Base-by-base conservation (phyloP, 2,113 vertebrate species). In the Egretta garzetta region DNA sequence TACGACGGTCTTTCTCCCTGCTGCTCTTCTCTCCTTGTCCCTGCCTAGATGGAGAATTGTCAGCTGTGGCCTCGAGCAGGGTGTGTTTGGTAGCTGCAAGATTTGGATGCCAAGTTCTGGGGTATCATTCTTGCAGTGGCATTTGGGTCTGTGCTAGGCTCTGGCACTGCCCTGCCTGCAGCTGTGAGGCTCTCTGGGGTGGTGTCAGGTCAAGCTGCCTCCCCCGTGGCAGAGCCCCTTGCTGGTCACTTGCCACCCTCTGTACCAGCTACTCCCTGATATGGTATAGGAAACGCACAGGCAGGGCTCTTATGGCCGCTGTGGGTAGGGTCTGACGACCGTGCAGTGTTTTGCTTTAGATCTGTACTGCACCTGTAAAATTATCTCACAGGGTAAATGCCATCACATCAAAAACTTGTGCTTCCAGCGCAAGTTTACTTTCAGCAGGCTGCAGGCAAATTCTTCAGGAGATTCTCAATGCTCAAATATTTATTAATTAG, bases 21-120 rank as follows among this genome's bases (percentile, higher is more conserved):
- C 50, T 41, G 33, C 63, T 91, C 58, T 94, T 81, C 86, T 66
- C 68, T 96, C 37, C 73, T 94, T 79, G 71, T 86, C 86, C 28
- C 58, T 87, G 74, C 84, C 80, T 93, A 85, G 94, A 96, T 89
- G 83, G 74, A 96, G 95, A 96, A 89, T 39, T 86, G 94, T 96
- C 97, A 98, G 97, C 98, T 98, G 98, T 94, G 94, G 75, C 92
- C 85, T 80, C 62, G 85, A 87, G 80, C 92, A 97, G 97, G 97
- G 97, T 37, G 97, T 97, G 97, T 97, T 95, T 83, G 92, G 88
- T 95, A 94, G 96, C 94, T 97, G 95, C 91, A 96, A 93, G 88
- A 9, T 97, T 95, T 90, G 86, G 67, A 98, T 97, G 95, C 96
- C 98, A 97, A 32, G 35, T 58, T 59, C 89, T 89, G 85, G 96